phyloP scores from a whole-genome alignment of 2,888 invertebrate species.

The Rhorus exstirpatorius region DNA sequence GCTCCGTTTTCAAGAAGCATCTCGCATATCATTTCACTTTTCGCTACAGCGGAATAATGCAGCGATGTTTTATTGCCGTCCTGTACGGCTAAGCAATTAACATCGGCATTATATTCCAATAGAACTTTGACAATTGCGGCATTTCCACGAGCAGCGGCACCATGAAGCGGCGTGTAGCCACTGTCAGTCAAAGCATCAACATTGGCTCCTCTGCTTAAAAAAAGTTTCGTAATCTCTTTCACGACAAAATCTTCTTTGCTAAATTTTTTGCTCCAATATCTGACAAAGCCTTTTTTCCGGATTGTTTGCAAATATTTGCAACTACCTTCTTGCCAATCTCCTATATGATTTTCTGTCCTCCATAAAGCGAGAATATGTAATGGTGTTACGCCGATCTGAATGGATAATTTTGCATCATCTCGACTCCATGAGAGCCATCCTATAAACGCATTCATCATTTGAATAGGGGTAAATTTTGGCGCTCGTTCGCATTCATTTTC shows the following conservation, averaged over 20 bases:
- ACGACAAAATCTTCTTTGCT: neutral
- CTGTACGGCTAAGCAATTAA: neutral
- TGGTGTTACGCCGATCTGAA: neutral
- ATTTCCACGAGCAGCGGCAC: neutral
- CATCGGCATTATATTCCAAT: slow-evolving; percentile 24
- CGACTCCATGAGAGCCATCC: neutral
- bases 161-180: slow-evolving; percentile 6
- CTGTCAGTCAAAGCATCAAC: slow-evolving; percentile 19
- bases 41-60: too few relatives aligned
- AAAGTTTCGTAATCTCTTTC: too few relatives aligned
- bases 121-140: too few relatives aligned
- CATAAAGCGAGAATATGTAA: too few relatives aligned
- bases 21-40: too few relatives aligned
- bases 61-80: neutral
- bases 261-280: neutral
- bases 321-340: too few relatives aligned
- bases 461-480: slow-evolving; percentile 5
- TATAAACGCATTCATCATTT: neutral
- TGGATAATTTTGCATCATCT: neutral
- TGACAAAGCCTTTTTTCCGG: too few relatives aligned
- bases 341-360: too few relatives aligned
- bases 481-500: neutral
- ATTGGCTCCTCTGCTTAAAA: neutral
- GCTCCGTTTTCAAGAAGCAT: slow-evolving; percentile 38
- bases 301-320: too few relatives aligned